Base-by-base conservation (phyloP, 2,888 invertebrate genomes). In the Strigamia maritima region DNA sequence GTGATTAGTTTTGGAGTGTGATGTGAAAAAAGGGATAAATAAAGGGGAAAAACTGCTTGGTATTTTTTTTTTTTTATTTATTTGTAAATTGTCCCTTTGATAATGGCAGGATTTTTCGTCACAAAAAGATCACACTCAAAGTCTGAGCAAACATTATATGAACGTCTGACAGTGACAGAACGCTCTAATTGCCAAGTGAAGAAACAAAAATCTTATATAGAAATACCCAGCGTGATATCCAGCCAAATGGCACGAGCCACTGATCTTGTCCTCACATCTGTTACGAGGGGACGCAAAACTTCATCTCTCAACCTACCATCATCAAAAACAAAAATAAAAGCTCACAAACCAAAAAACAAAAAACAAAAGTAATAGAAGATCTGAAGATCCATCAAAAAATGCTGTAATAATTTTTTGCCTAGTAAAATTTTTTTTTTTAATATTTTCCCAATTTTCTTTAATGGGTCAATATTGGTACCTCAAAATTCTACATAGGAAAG, bases 161-260 rank as follows among this genome's bases (percentile, higher is more conserved):
- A 70, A 28, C 0, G 70, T 26, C 70, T 70, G 70, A 70, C 70
- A 70, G 70, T 70, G 70, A 70, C 70, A 70, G 70, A 70, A 70
- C 70, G 28, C 26, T 70, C 70, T 70, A 70, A 70, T 70, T 70
- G 70, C 70, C 70, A 28, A 70, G 70, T 28, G 70, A 70, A 70
- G 70, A 70, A 70, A 70, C 70, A 70, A 70, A 70, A 70, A 28
- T 70, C 14, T 1, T 70, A 28, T 70, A 28, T 70, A 70, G 26
- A 70, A 54, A 54, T 54, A 70, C 70, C 26, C 70, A 70, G 70
- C 70, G 70, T 70, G 70, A 70, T 70, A 70, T 70, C 70, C 10
- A n/a, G 70, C 70, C 70, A 70, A 70, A 70, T 70, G 70, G 70
- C 70, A 70, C 70, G 70, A 70, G 70, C 70, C 70, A 70, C 70